Evolutionary conservation across 2,113 vertebrate genomes (phyloP).

Genomic region (Chitala chitala): DNA sequence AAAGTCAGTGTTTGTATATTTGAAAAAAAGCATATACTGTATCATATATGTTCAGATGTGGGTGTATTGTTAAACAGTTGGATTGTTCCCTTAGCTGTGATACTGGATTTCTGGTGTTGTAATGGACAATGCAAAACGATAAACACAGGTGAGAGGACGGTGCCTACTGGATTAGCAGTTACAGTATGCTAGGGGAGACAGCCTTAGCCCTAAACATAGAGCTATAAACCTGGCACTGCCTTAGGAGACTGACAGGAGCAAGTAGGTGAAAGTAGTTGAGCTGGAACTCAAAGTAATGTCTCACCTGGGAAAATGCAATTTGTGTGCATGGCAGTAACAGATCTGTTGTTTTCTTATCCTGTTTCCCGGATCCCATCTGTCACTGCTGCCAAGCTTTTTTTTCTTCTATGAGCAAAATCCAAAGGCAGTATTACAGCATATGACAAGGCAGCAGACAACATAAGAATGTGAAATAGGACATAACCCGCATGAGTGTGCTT

Average conservation of each 20-base stretch:
- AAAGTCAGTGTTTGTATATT: conserved; percentile 29
- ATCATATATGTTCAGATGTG: not conserved
- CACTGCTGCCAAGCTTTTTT: not conserved
- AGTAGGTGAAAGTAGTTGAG: conserved; percentile 9
- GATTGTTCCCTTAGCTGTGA: too few relatives aligned
- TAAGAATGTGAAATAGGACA: too few relatives aligned
- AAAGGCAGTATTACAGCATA: too few relatives aligned
- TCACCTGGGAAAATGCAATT: not conserved
- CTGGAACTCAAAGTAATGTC: not conserved
- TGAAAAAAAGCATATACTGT: not conserved
- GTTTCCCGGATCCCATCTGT: not conserved
- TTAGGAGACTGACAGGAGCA: conserved; percentile 21
- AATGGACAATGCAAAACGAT: conserved; percentile 27
- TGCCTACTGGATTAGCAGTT: too few relatives aligned
- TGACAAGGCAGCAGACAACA: too few relatives aligned
- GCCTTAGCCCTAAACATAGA: conserved; percentile 30
- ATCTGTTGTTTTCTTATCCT: not conserved
- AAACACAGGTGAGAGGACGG: conserved; percentile 25
- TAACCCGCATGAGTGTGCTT: too few relatives aligned
- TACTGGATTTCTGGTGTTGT: too few relatives aligned
- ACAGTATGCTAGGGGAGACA: too few relatives aligned
- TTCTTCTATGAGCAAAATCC: not conserved
- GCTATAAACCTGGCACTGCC: conserved; percentile 35
- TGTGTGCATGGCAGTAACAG: conserved; percentile 6
- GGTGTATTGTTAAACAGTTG: not conserved